phyloP scores from a whole-genome alignment of 2,888 invertebrate species.

The Stratiomys singularior region DNA sequence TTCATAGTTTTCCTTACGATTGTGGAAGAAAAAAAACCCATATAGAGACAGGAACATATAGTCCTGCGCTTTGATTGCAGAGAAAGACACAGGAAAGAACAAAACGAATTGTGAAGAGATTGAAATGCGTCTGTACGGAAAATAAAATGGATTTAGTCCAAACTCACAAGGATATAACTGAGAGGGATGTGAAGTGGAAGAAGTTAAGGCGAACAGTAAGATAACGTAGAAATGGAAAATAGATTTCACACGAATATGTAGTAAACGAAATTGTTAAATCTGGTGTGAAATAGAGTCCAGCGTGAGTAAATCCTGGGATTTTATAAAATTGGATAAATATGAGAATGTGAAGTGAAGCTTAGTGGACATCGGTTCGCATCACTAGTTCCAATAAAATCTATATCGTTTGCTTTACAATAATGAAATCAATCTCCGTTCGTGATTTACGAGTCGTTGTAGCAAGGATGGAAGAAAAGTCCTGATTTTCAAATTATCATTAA shows the following conservation, averaged over 20 bases:
- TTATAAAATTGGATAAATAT: slow-evolving; percentile 49
- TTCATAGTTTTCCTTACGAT: background rate
- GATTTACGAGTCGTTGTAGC: background rate
- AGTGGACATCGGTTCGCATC: slow-evolving; percentile 35
- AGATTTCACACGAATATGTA: slow-evolving; percentile 6
- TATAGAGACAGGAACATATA: background rate
- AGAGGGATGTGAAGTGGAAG: background rate
- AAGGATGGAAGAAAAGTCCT: background rate
- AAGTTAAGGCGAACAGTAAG: background rate
- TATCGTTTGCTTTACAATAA: background rate
- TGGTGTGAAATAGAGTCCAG: slow-evolving; percentile 52
- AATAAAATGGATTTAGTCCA: slow-evolving; percentile 22
- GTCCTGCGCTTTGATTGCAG: background rate
- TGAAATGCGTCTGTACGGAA: slow-evolving; percentile 42
- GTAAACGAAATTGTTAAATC: slow-evolving; percentile 50
- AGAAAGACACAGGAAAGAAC: slow-evolving; percentile 32
- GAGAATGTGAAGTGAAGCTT: slow-evolving; percentile 20
- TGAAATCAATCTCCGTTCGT: background rate
- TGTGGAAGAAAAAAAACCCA: background rate
- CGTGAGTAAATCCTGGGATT: slow-evolving; percentile 47
- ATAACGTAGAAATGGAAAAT: slow-evolving; percentile 25
- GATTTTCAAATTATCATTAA: too few relatives aligned
- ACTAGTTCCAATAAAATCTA: slow-evolving; percentile 11
- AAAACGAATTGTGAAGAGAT: slow-evolving; percentile 34
- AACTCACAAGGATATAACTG: background rate